Evolutionary conservation across 2,888 invertebrate species (phyloP).

Genomic region (Thereva nobilitata): DNA sequence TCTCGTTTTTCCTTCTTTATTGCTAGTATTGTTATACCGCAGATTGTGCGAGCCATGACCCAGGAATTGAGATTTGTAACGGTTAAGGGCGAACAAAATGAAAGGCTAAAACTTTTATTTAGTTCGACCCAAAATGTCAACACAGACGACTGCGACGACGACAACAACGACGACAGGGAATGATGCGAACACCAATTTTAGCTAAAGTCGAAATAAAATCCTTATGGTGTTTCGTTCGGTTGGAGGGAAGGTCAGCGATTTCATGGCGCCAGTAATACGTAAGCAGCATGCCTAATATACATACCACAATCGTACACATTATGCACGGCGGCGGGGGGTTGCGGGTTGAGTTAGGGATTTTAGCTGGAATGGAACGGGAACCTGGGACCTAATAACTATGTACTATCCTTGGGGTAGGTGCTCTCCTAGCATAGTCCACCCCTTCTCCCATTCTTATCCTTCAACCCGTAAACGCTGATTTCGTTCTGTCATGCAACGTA

Average conservation of each 20-base stretch:
- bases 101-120: too few relatives aligned
- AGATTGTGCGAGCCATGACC: too few relatives aligned
- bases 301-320: constrained; percentile 19
- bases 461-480: constrained; percentile 18
- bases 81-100: too few relatives aligned
- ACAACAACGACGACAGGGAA: neutral
- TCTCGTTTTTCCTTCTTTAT: neutral
- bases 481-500: constrained; percentile 27
- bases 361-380: too few relatives aligned
- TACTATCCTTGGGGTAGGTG: constrained; percentile 26
- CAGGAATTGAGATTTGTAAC: too few relatives aligned
- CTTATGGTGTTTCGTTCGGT: neutral
- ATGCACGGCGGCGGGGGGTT: constrained; percentile 2
- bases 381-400: too few relatives aligned
- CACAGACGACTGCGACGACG: neutral
- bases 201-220: constrained; percentile 7
- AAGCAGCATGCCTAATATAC: neutral
- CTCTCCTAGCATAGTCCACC: neutral
- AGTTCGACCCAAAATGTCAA: too few relatives aligned
- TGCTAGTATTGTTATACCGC: too few relatives aligned
- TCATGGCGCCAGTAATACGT: constrained; percentile 22
- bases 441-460: too few relatives aligned
- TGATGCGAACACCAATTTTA: constrained; percentile 21
- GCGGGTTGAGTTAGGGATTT: too few relatives aligned
- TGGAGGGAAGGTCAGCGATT: constrained; percentile 27